Percentiles rank a stretch among this genome's conserved stretches.
phyloP scores from a whole-genome alignment of 2,113 vertebrate species.

The Oncorhynchus keta region DNA sequence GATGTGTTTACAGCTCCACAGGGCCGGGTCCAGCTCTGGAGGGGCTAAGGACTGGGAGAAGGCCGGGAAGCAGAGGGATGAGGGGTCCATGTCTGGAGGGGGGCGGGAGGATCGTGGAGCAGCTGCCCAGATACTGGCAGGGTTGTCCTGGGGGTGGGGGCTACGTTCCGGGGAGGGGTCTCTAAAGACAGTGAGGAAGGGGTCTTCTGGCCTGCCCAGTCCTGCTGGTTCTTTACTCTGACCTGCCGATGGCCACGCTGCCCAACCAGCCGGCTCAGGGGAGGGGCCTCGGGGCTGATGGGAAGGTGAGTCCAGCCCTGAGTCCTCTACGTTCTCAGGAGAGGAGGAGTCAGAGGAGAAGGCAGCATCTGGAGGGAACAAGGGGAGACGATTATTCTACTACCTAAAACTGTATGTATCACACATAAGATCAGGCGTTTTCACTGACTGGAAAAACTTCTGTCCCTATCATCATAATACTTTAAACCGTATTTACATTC shows the following conservation, averaged over 20 bases:
- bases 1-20: slow-evolving; percentile 76
- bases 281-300: slow-evolving; percentile 83
- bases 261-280: slow-evolving; percentile 84
- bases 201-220: slow-evolving; percentile 42
- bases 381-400: neutral
- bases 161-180: slow-evolving; percentile 64
- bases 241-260: slow-evolving; percentile 73
- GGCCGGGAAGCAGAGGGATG: slow-evolving; percentile 56
- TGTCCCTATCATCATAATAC: neutral
- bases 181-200: slow-evolving; percentile 63
- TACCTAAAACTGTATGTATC: neutral
- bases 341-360: slow-evolving; percentile 92
- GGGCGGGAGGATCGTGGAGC: slow-evolving; percentile 32
- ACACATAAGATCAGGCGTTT: neutral
- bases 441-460: too few relatives aligned
- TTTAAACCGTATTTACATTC: slow-evolving; percentile 60
- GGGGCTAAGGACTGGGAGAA: slow-evolving; percentile 61
- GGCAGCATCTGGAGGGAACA: slow-evolving; percentile 68
- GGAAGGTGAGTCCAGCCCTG: slow-evolving; percentile 88
- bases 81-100: slow-evolving; percentile 47
- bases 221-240: slow-evolving; percentile 62
- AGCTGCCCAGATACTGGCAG: slow-evolving; percentile 44
- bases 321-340: slow-evolving; percentile 91
- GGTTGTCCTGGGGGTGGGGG: slow-evolving; percentile 41
- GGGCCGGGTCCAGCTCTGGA: slow-evolving; percentile 57